These are phyloP conservation scores for Uria lomvia DNA, from an alignment of 2,113 vertebrate species.

Conservation along the genomic window DNA sequence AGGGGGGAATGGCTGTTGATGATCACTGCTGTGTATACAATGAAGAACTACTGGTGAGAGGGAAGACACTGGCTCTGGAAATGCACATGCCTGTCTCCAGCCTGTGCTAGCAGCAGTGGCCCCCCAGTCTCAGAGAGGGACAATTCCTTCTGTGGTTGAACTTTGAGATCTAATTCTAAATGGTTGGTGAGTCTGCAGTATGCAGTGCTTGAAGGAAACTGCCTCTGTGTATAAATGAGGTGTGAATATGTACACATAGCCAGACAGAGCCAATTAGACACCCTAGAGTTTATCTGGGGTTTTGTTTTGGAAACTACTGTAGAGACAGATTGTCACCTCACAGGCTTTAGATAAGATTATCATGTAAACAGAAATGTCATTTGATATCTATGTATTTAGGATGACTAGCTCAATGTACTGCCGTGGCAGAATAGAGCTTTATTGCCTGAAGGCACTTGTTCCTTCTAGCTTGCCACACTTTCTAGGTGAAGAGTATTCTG, in stretches of 20 bases:
- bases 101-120: neutral
- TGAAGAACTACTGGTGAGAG: neutral
- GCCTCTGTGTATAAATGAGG: neutral
- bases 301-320: neutral
- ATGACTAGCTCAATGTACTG: neutral
- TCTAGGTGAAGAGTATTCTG: neutral
- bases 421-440: neutral
- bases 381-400: neutral
- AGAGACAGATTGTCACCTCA: neutral
- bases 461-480: neutral
- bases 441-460: neutral
- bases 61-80: neutral
- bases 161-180: neutral
- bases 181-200: neutral
- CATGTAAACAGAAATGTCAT: neutral
- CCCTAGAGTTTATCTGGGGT: neutral
- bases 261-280: neutral
- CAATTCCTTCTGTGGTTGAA: neutral
- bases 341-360: neutral
- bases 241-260: neutral
- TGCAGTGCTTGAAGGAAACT: neutral
- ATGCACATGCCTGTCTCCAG: neutral
- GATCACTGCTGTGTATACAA: rapidly evolving
- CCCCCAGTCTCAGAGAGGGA: neutral
- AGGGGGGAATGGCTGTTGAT: neutral